Base-by-base conservation (phyloP, 1,140 invertebrate genomes). In the Cheumatopsyche charites region DNA sequence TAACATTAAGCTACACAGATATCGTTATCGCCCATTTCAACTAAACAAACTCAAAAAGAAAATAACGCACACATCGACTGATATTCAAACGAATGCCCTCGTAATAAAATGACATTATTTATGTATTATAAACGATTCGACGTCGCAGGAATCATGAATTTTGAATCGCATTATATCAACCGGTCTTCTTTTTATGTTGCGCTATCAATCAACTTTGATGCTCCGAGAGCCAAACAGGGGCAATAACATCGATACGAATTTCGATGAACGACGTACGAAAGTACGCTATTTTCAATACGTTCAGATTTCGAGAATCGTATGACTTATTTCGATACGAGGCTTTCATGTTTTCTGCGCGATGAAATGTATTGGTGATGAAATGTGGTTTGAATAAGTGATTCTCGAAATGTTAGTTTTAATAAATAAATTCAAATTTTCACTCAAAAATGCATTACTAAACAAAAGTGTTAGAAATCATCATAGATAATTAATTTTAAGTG, bases 131-230 rank as follows among this genome's bases (percentile, higher is more conserved):
- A 7, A 17, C 47, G 47, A 17, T 17, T 52, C 4, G 19, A 13
- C 21, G 55, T 25, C 29, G 29, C 29, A 36, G 29, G 29, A 36
- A 36, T 36, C 23, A 58, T 58, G 55, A 58, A 58, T 58, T 25
- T 58, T 26, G 21, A 58, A 26, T 58, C 29, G 29, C 4, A 58
- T 58, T 58, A 58, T 13, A 58, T 58, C 55, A 58, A 58, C 17
- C 19, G 21, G 13, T 58, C 13, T 26, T 12, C 55, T 58, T 58
- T 58, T 58, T 58, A 58, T 58, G 23, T 13, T 23, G 23, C 55
- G 23, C 55, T 21, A 26, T 58, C 55, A 58, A 58, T 58, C 55
- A 58, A 58, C 21, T 58, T 58, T 58, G 23, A 58, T 58, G 55
- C 55, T 17, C 55, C n/a, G n/a, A n/a, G n/a, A n/a, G 23, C 13